Evolutionary conservation across 1,140 invertebrate species (phyloP), one percentile per base, ranked within the genome.

Genomic region (Eurosta solidaginis): DNA sequence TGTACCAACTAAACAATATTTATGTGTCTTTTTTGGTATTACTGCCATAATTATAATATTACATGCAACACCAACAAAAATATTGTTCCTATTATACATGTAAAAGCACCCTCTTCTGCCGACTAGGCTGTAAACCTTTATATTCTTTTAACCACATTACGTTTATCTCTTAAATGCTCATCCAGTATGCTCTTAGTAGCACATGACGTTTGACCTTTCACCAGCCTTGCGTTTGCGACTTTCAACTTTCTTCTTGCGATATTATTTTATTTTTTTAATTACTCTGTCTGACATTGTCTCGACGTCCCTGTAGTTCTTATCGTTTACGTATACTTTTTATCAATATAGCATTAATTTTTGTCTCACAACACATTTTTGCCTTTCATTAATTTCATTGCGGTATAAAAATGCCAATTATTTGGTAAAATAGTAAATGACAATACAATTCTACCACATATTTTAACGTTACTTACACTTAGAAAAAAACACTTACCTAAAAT

Each of bases 311-410:
- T 33, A 20, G n/a, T 33, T 22, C 59, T 68, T 42, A 40, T 20
- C 59, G 54, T 27, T n/a, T 63, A 3, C 22, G 54, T 68, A 40
- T 40, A 36, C 59, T 68, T 68, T 68, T 68, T 68, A 68, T 68
- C 59, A 40, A 17, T 68, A 33, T 33, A 20, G 36, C 59, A 68
- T 68, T 68, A 22, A 29, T 40, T 68, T 40, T 4, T 22, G 27
- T 9, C 59, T n/a, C n/a, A n/a, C n/a, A n/a, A 68, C 54, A 40
- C n/a, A 20, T 29, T 40, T 14, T 68, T 68, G n/a, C n/a, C 20
- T 40, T 20, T 12, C 59, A 42, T 68, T 40, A 68, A 36, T 40
- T 42, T 14, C 20, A 14, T 7, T 20, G 17, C 27, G 22, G 10
- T 17, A 68, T 68, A 33, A 68, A 68, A 68, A 68, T 40, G n/a